Conservation (phyloP, 1,140 invertebrate species). For the Rhopalosiphum maidis region DNA sequence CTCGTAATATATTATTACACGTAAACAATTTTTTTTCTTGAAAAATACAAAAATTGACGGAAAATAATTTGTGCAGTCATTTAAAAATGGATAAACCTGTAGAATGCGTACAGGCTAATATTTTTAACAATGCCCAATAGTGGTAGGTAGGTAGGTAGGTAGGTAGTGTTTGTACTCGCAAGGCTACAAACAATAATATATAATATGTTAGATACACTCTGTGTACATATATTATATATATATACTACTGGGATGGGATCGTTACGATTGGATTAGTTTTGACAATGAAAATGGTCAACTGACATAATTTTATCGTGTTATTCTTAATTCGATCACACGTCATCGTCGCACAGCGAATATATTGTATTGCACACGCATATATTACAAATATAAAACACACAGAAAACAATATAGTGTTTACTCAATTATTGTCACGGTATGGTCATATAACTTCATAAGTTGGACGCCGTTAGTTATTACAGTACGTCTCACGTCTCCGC, state of each 20-base stretch:
- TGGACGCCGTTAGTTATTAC: not conserved
- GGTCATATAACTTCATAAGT: not conserved
- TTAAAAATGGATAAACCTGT: not conserved
- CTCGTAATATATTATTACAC: too few species aligned
- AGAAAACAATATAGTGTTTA: not conserved
- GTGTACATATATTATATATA: not conserved
- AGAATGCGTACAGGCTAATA: not conserved
- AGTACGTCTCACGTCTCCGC: too few species aligned
- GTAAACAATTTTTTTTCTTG: too few species aligned
- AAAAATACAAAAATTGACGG: not conserved
- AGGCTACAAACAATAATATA: not conserved
- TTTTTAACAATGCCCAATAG: not conserved
- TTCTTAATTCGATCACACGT: not conserved
- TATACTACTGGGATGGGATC: not conserved
- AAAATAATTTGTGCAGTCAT: not conserved
- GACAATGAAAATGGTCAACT: constrained; percentile 25
- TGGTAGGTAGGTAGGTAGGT: not conserved
- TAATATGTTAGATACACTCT: not conserved
- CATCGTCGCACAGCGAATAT: not conserved
- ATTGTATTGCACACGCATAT: not conserved
- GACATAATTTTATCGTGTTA: not conserved
- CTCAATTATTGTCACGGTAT: not conserved
- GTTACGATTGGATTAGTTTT: constrained; percentile 37
- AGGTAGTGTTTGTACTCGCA: not conserved
- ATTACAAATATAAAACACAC: too few species aligned